A percentile compares a stretch with the other conserved stretches of the same genome.
Conservation (phyloP, 2,888 invertebrate species). For the Dascillus cervinus region DNA sequence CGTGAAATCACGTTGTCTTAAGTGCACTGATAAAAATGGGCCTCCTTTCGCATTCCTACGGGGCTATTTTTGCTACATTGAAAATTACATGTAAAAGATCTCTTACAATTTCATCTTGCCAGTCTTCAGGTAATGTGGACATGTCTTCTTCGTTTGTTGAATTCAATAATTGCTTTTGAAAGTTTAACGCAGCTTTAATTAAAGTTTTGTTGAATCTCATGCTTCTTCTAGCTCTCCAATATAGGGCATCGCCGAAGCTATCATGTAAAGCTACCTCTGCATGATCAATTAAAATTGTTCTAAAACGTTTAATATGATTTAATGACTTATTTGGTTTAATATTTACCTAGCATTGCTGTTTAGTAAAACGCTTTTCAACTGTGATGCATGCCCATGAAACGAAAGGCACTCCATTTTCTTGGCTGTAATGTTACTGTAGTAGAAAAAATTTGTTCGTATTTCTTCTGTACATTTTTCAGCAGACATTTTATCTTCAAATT, state of each 20-base stretch:
- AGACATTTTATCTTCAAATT: conserved; percentile 78
- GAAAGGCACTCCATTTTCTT: conserved; percentile 66
- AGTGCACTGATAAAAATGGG: conserved; percentile 76
- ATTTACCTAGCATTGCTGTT: conserved; percentile 42
- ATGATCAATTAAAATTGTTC: conserved; percentile 62
- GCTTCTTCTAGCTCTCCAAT: conserved; percentile 83
- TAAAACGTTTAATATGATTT: conserved; percentile 28
- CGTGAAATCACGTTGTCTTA: conserved; percentile 84
- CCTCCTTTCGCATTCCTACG: conserved; percentile 52
- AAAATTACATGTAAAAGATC: background rate
- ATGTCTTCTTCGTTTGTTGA: conserved; percentile 54
- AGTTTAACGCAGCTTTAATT: conserved; percentile 58
- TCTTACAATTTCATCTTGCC: conserved; percentile 51
- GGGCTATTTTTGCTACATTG: conserved; percentile 30
- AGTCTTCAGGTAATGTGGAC: conserved; percentile 52
- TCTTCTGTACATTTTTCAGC: conserved; percentile 47
- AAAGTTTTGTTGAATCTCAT: conserved; percentile 79
- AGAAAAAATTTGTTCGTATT: conserved; percentile 54
- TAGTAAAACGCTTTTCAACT: conserved; percentile 54
- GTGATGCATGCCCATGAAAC: conserved; percentile 70
- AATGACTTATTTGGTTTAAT: background rate
- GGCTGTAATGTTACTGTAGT: conserved; percentile 61
- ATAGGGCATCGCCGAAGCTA: conserved; percentile 71
- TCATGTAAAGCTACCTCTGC: conserved; percentile 86
- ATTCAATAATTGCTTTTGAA: conserved; percentile 53